phyloP scores from a whole-genome alignment of 2,113 vertebrate genomes.

The Otocyon megalotis region DNA sequence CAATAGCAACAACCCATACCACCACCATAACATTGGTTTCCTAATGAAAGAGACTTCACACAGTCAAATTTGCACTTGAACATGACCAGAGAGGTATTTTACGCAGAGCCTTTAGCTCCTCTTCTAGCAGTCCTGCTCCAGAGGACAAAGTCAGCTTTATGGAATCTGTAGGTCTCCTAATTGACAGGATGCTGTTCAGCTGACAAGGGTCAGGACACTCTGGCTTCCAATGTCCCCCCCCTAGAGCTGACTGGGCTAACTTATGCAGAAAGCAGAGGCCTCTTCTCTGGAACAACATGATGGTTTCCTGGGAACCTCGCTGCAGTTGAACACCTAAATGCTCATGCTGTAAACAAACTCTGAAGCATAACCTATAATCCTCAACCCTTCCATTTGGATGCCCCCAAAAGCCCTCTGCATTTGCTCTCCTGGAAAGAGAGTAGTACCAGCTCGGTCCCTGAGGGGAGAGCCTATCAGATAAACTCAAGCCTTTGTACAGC shows the following conservation, averaged over 20 bases:
- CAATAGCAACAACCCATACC: background rate
- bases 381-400: background rate
- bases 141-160: fast-evolving
- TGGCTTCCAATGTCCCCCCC: background rate
- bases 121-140: background rate
- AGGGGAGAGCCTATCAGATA: background rate
- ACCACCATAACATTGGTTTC: background rate
- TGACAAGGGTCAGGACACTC: background rate
- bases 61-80: background rate
- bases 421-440: background rate
- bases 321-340: background rate
- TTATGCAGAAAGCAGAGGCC: background rate
- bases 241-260: fast-evolving
- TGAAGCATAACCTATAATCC: background rate
- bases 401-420: background rate
- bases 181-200: fast-evolving
- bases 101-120: fast-evolving
- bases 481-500: background rate
- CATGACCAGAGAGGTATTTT: background rate
- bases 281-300: background rate
- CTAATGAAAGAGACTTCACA: background rate
- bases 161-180: background rate
- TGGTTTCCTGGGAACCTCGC: background rate
- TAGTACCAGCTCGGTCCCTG: background rate
- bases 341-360: background rate